phyloP scores from a whole-genome alignment of 2,888 invertebrate genomes.

The Teinopalpus imperialis region DNA sequence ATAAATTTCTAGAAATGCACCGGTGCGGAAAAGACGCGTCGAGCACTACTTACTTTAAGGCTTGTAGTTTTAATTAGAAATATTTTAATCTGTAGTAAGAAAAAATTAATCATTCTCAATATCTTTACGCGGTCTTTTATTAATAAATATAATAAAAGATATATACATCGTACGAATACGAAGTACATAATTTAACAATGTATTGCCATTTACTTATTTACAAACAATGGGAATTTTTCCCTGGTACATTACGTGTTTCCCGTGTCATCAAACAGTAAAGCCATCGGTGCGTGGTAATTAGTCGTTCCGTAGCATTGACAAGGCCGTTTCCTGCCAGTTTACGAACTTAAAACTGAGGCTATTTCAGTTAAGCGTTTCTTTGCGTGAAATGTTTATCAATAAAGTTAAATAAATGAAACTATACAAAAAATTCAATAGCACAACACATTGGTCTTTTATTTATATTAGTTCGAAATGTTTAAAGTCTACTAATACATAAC shows the following conservation, averaged over 20 bases:
- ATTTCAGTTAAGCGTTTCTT: conserved; percentile 15
- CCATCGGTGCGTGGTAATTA: conserved; percentile 55
- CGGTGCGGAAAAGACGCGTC: conserved; percentile 15
- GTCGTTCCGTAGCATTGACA: conserved; percentile 51
- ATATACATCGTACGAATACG: too few species aligned
- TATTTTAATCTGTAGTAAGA: conserved; percentile 9
- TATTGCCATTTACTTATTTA: conserved; percentile 20
- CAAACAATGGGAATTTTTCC: conserved; percentile 25
- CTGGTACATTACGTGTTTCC: conserved; percentile 40
- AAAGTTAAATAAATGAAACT: conserved; percentile 7
- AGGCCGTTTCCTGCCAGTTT: conserved; percentile 52
- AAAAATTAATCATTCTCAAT: too few species aligned
- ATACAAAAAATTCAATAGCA: too few species aligned
- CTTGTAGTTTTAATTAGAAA: conserved; percentile 16
- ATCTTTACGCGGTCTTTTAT: too few species aligned
- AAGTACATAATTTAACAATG: conserved; percentile 18
- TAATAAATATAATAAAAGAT: too few species aligned
- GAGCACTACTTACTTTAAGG: conserved; percentile 14
- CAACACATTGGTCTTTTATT: too few species aligned
- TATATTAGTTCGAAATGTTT: too few species aligned
- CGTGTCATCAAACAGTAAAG: conserved; percentile 51
- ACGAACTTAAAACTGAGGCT: conserved; percentile 32
- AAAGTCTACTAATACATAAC: too few species aligned
- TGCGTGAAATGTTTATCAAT: conserved; percentile 12
- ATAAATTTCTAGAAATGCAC: conserved; percentile 3